Percentiles rank a stretch among this genome's conserved stretches.
Conservation (phyloP, 2,113 vertebrate species). For the Otus sunia region DNA sequence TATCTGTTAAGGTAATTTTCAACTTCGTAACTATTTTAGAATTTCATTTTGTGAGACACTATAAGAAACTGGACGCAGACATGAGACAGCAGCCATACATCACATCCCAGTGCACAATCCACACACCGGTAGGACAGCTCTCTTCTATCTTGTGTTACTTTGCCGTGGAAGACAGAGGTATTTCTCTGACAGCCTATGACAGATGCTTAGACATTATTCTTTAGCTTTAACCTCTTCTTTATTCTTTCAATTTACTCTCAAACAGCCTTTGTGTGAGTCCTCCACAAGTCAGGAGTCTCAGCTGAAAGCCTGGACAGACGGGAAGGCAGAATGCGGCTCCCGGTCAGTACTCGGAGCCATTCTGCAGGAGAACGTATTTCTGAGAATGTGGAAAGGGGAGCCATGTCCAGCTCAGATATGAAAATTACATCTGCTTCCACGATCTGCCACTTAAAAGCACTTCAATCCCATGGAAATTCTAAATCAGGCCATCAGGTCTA, state of each 20-base stretch:
- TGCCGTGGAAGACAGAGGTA: background rate
- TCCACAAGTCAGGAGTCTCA: fast-evolving
- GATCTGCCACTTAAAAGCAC: background rate
- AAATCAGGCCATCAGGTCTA: background rate
- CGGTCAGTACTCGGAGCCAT: fast-evolving
- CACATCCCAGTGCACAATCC: too few species aligned
- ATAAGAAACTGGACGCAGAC: background rate
- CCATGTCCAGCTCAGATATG: background rate
- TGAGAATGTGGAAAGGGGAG: fast-evolving
- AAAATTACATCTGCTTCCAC: background rate
- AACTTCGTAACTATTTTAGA: background rate
- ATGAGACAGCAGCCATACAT: background rate
- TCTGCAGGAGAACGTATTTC: fast-evolving
- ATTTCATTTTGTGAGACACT: background rate
- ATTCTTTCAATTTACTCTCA: background rate
- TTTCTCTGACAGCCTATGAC: fast-evolving
- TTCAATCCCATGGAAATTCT: background rate
- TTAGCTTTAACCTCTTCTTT: background rate
- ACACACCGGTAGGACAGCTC: fast-evolving
- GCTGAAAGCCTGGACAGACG: background rate
- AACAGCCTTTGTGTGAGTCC: background rate
- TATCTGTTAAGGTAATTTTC: background rate
- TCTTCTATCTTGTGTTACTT: fast-evolving
- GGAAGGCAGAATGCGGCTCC: fast-evolving
- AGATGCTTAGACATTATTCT: background rate